A percentile compares a stretch with the other conserved stretches of the same genome.
These are phyloP conservation scores for Meganola albula DNA, from an alignment of 2,888 invertebrate genomes.

Conservation along the genomic window DNA sequence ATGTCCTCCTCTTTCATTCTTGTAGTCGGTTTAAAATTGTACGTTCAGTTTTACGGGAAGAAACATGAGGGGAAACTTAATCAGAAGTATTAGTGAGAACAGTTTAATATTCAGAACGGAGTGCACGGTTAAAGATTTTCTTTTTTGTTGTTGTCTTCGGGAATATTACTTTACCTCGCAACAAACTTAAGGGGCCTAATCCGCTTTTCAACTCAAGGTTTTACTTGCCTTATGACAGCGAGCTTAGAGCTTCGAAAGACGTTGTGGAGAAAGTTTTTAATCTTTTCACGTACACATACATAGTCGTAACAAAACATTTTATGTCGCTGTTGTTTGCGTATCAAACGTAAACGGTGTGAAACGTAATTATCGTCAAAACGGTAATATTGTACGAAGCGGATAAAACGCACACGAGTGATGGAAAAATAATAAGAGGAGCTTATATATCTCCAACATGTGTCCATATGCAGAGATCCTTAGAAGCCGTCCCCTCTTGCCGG, in stretches of 20 bases:
- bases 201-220: conserved; percentile 68
- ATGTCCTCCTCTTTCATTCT: too few species aligned
- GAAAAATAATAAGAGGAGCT: conserved; percentile 53
- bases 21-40: too few species aligned
- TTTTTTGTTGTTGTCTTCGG: conserved; percentile 52
- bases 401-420: conserved; percentile 21
- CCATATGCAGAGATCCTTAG: conserved; percentile 57
- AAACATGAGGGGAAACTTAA: conserved; percentile 37
- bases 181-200: conserved; percentile 71
- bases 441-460: conserved; percentile 53
- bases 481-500: conserved; percentile 55
- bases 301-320: conserved; percentile 25
- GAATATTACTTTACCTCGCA: conserved; percentile 67
- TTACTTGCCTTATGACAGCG: conserved; percentile 69
- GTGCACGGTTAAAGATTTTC: conserved; percentile 46
- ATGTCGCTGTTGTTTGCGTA: conserved; percentile 16
- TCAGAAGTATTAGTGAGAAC: conserved; percentile 38
- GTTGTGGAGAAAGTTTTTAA: conserved; percentile 60
- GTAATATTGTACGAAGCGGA: conserved; percentile 15
- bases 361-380: conserved; percentile 23
- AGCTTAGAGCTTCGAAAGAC: conserved; percentile 58
- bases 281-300: conserved; percentile 46
- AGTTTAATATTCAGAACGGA: conserved; percentile 52
- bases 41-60: too few species aligned
- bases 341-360: conserved; percentile 17